Conservation (phyloP, 1,140 invertebrate genomes). For the Myzus persicae region DNA sequence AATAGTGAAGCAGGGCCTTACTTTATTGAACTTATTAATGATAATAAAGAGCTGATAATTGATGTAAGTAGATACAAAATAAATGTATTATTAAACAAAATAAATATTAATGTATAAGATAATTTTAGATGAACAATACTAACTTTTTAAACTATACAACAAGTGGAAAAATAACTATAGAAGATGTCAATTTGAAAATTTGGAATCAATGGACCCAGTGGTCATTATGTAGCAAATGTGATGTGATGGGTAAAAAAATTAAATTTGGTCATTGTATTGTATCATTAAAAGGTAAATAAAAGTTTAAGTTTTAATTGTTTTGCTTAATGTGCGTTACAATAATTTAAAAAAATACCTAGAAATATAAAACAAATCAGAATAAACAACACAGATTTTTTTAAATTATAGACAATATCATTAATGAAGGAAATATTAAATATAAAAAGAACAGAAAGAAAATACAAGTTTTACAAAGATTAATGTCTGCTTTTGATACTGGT, state of each 20-base stretch:
- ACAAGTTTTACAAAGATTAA: background rate
- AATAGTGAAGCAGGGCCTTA: slow-evolving; percentile 64
- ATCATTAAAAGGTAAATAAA: slow-evolving; percentile 60
- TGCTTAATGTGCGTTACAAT: background rate
- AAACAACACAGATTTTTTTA: background rate
- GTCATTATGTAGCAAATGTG: slow-evolving; percentile 73
- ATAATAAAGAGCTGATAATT: slow-evolving; percentile 63
- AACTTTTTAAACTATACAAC: background rate
- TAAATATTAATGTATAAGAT: background rate
- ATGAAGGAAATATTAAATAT: slow-evolving; percentile 9
- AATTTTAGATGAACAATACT: slow-evolving; percentile 35
- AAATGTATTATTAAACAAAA: background rate
- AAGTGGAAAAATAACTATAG: background rate
- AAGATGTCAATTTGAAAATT: slow-evolving; percentile 19
- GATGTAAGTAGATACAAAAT: slow-evolving; percentile 53
- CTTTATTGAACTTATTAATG: slow-evolving; percentile 66
- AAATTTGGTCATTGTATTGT: slow-evolving; percentile 70
- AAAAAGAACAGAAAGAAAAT: background rate
- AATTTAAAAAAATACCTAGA: background rate
- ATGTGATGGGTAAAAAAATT: slow-evolving; percentile 67
- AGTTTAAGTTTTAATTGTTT: background rate
- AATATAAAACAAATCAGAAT: background rate
- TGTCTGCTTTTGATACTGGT: slow-evolving; percentile 67
- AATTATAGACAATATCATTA: background rate
- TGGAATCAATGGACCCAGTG: slow-evolving; percentile 68